Evolutionary conservation across 2,888 invertebrate species (phyloP), one percentile per base, ranked within the genome.

Genomic region (Tenthredo distinguenda): DNA sequence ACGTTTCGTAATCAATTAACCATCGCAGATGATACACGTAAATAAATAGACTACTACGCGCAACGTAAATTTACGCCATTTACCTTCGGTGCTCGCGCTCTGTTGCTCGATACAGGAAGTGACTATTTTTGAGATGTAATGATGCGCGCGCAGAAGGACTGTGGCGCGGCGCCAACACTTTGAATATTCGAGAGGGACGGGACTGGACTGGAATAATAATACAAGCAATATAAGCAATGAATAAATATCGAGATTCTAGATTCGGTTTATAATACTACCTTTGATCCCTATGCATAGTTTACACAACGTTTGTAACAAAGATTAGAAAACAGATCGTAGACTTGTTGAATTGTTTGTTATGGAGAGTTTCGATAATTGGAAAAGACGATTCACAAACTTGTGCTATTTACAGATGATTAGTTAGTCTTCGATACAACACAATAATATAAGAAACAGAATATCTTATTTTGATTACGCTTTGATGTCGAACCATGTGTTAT

Each of bases 1-100:
- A 10, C 10, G 37, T 72, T 72, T 34, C 79, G 79, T 86, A 85
- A 90, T 90, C 88, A 88, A 89, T 89, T 87, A 87, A 87, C 87
- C 88, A 85, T 87, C 86, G 84, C 5, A n/a, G 31, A 43, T 21
- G 7, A 89, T 87, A 86, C 85, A 90, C 89, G 90, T 91, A 92
- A 91, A 91, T 91, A 92, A 92, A 92, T 91, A 91, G 89, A 72
- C 47, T 58, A 84, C 83, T 72, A 72, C 68, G 83, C 83, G 50
- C 71, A 55, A 68, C 18, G 21, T 68, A 40, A 89, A 91, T 88
- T 91, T 88, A 90, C 91, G 89, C 88, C 91, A 90, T 91, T 91
- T 89, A 87, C 86, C 87, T 87, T 86, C 58, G 9, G 55, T 40
- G 7, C n/a, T n/a, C n/a, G 18, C 50, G 34, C 40, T 74, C 40